These are phyloP conservation scores for Sarotherodon lohbergeri DNA, from an alignment of 2,113 vertebrate species.

Conservation along the genomic window DNA sequence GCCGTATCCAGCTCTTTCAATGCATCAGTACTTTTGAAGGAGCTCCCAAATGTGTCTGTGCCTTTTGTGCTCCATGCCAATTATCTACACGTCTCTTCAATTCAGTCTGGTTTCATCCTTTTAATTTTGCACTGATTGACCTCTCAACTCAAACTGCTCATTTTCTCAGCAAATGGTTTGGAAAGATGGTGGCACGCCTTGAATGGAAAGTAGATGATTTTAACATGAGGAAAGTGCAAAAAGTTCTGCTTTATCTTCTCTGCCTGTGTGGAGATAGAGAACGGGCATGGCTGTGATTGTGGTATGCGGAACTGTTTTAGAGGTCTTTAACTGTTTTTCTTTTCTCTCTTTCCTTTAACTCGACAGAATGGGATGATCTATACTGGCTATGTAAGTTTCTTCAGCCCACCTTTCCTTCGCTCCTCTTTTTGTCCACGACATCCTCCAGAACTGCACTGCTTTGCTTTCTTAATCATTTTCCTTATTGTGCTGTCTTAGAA, in stretches of 20 bases:
- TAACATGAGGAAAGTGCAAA: neutral
- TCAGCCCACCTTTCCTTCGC: neutral
- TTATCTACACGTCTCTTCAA: slow-evolving; percentile 40
- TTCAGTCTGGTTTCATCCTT: slow-evolving; percentile 42
- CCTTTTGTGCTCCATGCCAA: slow-evolving; percentile 27
- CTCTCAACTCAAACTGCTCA: slow-evolving; percentile 35
- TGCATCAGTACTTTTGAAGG: neutral
- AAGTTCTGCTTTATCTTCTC: neutral
- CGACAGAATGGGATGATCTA: slow-evolving; percentile 84
- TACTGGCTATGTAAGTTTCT: slow-evolving; percentile 83
- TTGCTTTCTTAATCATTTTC: neutral
- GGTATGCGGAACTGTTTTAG: neutral
- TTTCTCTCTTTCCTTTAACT: neutral
- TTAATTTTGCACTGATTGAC: slow-evolving; percentile 51
- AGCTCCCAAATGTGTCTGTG: neutral
- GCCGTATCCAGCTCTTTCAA: neutral
- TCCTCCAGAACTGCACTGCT: neutral
- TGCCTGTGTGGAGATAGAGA: neutral
- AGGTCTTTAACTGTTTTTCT: neutral
- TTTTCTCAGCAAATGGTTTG: slow-evolving; percentile 34
- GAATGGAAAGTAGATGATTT: slow-evolving; percentile 30
- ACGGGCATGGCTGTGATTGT: neutral
- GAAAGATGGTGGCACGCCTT: slow-evolving; percentile 15
- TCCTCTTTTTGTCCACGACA: neutral
- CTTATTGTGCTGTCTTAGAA: neutral